These are phyloP conservation scores for Piaya cayana DNA, from an alignment of 2,113 vertebrate species.

Conservation along the genomic window DNA sequence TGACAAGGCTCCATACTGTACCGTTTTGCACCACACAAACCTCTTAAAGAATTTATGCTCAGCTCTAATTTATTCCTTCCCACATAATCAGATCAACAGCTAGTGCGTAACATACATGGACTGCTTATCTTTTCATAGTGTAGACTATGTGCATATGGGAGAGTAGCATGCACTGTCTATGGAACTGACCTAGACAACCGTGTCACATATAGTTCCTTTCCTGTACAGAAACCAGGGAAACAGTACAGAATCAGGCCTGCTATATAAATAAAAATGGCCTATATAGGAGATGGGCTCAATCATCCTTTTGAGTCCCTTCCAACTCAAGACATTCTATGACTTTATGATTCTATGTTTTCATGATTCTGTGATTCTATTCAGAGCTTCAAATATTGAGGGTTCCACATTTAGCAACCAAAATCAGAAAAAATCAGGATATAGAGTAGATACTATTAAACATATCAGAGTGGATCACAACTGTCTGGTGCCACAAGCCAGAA, in stretches of 20 bases:
- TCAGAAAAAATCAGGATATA: background rate
- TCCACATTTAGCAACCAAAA: background rate
- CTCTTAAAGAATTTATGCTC: background rate
- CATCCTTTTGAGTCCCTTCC: background rate
- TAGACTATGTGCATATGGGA: background rate
- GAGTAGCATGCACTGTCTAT: fast-evolving
- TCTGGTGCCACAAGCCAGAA: background rate
- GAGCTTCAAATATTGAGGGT: background rate
- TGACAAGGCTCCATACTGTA: background rate
- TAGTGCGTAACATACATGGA: background rate
- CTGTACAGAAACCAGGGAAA: background rate
- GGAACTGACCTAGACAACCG: background rate
- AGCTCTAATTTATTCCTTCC: background rate
- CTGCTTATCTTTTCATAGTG: background rate
- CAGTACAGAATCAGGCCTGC: background rate
- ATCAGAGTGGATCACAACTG: background rate
- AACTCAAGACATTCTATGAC: background rate
- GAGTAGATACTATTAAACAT: background rate
- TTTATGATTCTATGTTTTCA: background rate
- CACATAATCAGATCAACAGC: background rate
- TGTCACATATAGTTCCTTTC: background rate
- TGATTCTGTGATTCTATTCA: background rate
- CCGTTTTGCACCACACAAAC: background rate
- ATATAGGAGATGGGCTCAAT: fast-evolving
- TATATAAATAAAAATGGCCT: background rate